These are phyloP conservation scores for Wasmannia auropunctata DNA, from an alignment of 1,140 invertebrate species.

Conservation along the genomic window DNA sequence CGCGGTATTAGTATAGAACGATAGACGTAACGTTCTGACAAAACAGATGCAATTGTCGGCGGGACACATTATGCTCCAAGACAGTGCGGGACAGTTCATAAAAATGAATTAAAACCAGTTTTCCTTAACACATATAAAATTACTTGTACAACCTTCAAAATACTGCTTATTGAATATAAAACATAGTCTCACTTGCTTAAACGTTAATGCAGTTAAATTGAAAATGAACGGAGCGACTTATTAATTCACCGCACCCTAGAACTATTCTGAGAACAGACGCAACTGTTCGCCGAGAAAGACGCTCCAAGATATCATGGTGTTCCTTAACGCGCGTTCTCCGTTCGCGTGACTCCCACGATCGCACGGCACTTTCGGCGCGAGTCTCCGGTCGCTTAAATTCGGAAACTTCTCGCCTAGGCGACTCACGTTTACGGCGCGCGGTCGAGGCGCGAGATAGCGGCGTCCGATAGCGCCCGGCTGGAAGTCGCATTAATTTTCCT, in stretches of 20 bases:
- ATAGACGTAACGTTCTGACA: conserved; percentile 18
- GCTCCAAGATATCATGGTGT: conserved; percentile 27
- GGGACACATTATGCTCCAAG: background rate
- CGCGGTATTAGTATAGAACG: background rate
- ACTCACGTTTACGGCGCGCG: conserved; percentile 76
- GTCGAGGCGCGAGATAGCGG: conserved; percentile 73
- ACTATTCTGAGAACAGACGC: conserved; percentile 22
- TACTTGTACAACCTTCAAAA: background rate
- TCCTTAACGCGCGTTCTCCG: background rate
- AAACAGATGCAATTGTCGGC: conserved; percentile 9
- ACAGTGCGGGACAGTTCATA: background rate
- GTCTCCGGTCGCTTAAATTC: conserved; percentile 64
- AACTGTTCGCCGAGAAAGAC: conserved; percentile 7
- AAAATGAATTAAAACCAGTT: conserved; percentile 4
- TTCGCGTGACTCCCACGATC: background rate
- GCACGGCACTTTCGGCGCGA: conserved; percentile 23
- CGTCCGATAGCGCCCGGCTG: conserved; percentile 71
- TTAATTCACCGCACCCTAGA: background rate
- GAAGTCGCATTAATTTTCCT: conserved; percentile 77
- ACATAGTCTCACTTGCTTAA: background rate
- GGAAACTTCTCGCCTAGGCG: conserved; percentile 74
- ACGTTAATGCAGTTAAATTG: background rate
- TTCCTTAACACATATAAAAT: background rate
- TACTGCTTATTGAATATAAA: background rate
- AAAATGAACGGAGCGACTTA: background rate